Evolutionary conservation across 1,140 invertebrate genomes (phyloP).

Genomic region (Coenobita brevimanus): DNA sequence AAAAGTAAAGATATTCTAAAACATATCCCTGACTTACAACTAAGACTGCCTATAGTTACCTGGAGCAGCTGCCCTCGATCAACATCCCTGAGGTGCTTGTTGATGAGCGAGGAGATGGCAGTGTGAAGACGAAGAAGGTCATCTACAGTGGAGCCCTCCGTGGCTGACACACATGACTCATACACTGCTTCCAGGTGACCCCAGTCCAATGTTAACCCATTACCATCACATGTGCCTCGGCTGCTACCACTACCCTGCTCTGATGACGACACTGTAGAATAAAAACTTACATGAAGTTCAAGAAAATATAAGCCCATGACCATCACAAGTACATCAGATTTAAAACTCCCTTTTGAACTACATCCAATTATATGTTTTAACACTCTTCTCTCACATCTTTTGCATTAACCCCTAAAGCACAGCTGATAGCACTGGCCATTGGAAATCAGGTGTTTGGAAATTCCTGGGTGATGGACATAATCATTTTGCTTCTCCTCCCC

Average conservation of each 20-base stretch:
- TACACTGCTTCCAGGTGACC: conserved; percentile 61
- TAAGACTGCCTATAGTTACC: conserved; percentile 24
- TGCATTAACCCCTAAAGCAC: too few relatives aligned
- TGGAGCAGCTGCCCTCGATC: conserved; percentile 46
- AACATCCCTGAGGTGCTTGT: conserved; percentile 32
- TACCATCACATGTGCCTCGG: conserved; percentile 29
- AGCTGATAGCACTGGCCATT: too few relatives aligned
- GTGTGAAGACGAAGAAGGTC: conserved; percentile 62
- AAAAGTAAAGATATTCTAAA: not conserved
- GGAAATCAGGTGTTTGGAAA: too few relatives aligned
- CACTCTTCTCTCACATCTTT: too few relatives aligned
- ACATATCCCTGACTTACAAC: not conserved
- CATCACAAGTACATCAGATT: too few relatives aligned
- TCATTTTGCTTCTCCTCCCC: too few relatives aligned
- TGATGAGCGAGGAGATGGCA: conserved; percentile 37
- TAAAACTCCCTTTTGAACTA: too few relatives aligned
- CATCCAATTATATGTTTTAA: too few relatives aligned
- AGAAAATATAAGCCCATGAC: too few relatives aligned
- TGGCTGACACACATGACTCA: conserved; percentile 60
- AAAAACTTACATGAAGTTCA: not conserved
- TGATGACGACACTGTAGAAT: conserved; percentile 58
- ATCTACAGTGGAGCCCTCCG: conserved; percentile 53
- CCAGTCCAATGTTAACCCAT: conserved; percentile 63
- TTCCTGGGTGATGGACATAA: too few relatives aligned
- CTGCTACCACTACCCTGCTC: conserved; percentile 54